phyloP scores from a whole-genome alignment of 2,888 invertebrate genomes.

The Petrolisthes cinctipes region DNA sequence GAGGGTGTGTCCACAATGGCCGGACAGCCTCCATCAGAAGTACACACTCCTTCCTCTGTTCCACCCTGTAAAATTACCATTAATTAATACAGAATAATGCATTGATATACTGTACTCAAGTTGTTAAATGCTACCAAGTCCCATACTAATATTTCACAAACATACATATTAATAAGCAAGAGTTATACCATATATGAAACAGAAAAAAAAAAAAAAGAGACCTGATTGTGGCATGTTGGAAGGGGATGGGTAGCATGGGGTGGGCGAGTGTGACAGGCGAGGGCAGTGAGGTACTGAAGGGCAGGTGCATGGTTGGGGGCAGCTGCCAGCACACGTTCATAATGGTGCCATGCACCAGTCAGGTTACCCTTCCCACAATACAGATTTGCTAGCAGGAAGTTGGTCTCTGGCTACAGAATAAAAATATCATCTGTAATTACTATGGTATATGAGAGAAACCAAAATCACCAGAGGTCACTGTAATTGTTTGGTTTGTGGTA shows the following conservation, averaged over 20 bases:
- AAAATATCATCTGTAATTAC: background rate
- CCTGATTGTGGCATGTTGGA: conserved; percentile 59
- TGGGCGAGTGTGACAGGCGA: conserved; percentile 64
- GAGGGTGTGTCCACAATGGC: conserved; percentile 19
- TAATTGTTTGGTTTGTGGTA: too few species aligned
- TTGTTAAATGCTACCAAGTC: background rate
- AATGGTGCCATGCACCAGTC: conserved; percentile 72
- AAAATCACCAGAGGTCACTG: too few species aligned
- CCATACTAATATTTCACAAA: background rate
- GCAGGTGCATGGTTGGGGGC: conserved; percentile 58
- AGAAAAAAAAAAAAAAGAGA: background rate
- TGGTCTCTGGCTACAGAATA: conserved; percentile 77
- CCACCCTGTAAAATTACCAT: conserved; percentile 32
- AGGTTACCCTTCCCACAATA: conserved; percentile 77
- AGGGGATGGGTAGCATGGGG: conserved; percentile 43
- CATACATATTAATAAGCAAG: background rate
- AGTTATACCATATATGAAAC: background rate
- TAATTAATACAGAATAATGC: background rate
- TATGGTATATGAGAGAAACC: too few species aligned
- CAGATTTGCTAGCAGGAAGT: conserved; percentile 78
- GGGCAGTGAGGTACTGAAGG: conserved; percentile 58
- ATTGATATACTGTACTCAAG: background rate
- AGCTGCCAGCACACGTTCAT: conserved; percentile 65
- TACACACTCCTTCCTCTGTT: conserved; percentile 55
- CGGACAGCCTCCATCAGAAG: conserved; percentile 55